phyloP scores from a whole-genome alignment of 2,888 invertebrate species.

The Hecatera dysodea region DNA sequence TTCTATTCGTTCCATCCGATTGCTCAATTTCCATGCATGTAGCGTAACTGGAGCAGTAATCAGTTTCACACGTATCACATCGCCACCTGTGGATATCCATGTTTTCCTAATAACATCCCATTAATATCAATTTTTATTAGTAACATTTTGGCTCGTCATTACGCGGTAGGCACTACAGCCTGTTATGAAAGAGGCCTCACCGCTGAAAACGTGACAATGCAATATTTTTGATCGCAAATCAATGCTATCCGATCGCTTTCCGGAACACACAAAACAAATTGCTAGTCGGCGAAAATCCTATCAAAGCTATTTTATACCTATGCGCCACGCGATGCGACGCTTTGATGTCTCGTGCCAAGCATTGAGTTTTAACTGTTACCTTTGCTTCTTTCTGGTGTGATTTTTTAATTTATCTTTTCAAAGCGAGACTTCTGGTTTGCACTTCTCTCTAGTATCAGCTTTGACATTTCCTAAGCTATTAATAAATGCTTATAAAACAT shows the following conservation, averaged over 20 bases:
- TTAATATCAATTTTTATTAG: constrained; percentile 68
- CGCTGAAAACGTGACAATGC: constrained; percentile 83
- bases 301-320: constrained; percentile 72
- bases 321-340: constrained; percentile 65
- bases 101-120: constrained; percentile 57
- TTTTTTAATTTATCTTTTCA: constrained; percentile 9
- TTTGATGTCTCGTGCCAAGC: constrained; percentile 66
- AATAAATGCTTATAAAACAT: constrained; percentile 15
- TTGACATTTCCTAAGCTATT: constrained; percentile 7
- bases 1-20: constrained; percentile 30
- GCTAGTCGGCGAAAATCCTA: constrained; percentile 76
- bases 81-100: constrained; percentile 54
- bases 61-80: constrained; percentile 32
- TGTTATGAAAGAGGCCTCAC: constrained; percentile 76
- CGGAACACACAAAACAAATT: constrained; percentile 82
- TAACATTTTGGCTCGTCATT: constrained; percentile 68
- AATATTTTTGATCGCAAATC: constrained; percentile 86
- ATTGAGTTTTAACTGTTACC: constrained; percentile 56
- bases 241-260: constrained; percentile 81
- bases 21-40: constrained; percentile 21
- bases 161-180: constrained; percentile 63
- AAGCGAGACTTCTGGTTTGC: background rate
- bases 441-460: background rate
- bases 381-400: constrained; percentile 1
- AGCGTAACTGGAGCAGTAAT: constrained; percentile 33